A percentile compares a stretch with the other conserved stretches of the same genome.
Evolutionary conservation across 1,140 invertebrate genomes (phyloP).

Genomic region (Zaprionus vittiger): DNA sequence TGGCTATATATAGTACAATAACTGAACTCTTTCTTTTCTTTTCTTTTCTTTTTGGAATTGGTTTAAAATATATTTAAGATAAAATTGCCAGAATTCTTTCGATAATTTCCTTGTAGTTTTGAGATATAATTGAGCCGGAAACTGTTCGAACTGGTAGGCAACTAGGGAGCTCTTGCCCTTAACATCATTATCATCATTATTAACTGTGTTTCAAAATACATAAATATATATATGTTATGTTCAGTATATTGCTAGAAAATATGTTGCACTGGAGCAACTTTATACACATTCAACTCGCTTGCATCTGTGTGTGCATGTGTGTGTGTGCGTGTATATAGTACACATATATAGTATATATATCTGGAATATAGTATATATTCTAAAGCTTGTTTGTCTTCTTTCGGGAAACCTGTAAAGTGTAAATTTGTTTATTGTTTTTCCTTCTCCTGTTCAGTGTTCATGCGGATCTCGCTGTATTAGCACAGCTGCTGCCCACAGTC

Average conservation of each 20-base stretch:
- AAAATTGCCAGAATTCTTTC: conserved; percentile 5
- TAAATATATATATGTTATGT: conserved; percentile 9
- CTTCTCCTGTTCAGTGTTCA: conserved; percentile 22
- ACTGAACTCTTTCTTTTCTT: neutral
- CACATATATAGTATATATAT: conserved; percentile 32
- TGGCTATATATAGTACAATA: conserved; percentile 1
- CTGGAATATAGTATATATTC: conserved; percentile 37
- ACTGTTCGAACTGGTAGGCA: neutral
- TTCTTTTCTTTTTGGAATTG: conserved; percentile 6
- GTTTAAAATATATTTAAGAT: conserved; percentile 1
- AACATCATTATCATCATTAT: neutral
- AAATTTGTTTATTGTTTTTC: conserved; percentile 67
- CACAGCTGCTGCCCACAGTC: conserved; percentile 60
- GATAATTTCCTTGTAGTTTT: too few species aligned
- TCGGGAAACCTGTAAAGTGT: conserved; percentile 77
- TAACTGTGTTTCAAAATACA: conserved; percentile 20
- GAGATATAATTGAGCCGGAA: neutral
- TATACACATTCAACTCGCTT: conserved; percentile 32
- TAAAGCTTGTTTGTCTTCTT: conserved; percentile 66
- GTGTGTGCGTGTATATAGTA: conserved; percentile 19
- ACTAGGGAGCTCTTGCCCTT: conserved; percentile 5
- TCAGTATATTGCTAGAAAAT: conserved; percentile 54
- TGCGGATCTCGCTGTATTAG: conserved; percentile 43
- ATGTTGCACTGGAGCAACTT: conserved; percentile 42
- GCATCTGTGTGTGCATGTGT: neutral